phyloP scores from a whole-genome alignment of 2,113 vertebrate genomes.

The Corythaixoides concolor region DNA sequence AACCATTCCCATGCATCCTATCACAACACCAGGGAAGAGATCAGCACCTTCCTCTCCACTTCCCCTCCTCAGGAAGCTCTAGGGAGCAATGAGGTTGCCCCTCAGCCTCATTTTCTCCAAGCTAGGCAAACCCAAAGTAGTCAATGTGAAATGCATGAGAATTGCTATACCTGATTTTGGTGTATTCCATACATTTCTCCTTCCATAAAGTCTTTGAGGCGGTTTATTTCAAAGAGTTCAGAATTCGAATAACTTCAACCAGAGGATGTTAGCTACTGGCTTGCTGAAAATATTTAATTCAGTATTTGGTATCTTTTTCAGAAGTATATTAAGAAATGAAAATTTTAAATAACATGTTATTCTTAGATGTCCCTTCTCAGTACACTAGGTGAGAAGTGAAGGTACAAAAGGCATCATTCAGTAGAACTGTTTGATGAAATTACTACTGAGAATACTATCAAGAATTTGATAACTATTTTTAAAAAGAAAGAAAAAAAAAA shows the following conservation, averaged over 20 bases:
- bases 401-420: background rate
- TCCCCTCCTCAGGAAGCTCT: background rate
- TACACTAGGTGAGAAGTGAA: background rate
- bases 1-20: rapidly evolving
- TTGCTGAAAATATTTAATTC: background rate
- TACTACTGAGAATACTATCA: background rate
- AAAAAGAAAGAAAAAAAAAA: background rate
- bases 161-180: background rate
- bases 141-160: background rate
- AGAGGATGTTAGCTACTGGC: background rate
- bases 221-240: background rate
- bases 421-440: background rate
- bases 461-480: background rate
- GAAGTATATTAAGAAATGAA: background rate
- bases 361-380: background rate
- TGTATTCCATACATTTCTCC: background rate
- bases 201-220: background rate
- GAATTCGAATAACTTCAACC: background rate
- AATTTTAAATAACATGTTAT: background rate
- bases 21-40: background rate
- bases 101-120: background rate
- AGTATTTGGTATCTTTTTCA: background rate
- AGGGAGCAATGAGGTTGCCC: background rate
- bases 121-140: background rate
- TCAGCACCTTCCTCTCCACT: background rate